Percentiles rank a stretch among this genome's conserved stretches.
phyloP scores from a whole-genome alignment of 2,888 invertebrate species.

The Steinernema carpocapsae region DNA sequence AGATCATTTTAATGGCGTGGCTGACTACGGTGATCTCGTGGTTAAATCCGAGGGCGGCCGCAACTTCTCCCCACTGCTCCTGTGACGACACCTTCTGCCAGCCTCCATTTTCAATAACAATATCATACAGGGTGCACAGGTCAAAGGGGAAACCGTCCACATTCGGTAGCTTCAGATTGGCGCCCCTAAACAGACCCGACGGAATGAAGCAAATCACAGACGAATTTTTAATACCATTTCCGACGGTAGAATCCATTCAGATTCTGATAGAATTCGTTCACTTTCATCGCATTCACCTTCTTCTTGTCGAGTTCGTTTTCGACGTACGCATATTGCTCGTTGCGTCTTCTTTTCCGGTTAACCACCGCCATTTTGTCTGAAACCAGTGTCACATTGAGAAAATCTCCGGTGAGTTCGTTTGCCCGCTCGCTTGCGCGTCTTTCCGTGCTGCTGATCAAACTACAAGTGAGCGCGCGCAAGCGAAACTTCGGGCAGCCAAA shows the following conservation, averaged over 20 bases:
- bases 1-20: slow-evolving; percentile 77
- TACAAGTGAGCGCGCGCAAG: slow-evolving; percentile 22
- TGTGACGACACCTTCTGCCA: slow-evolving; percentile 80
- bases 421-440: neutral
- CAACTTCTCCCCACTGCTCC: slow-evolving; percentile 65
- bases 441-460: slow-evolving; percentile 11
- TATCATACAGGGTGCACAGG: slow-evolving; percentile 85
- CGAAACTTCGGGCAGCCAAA: slow-evolving; percentile 20
- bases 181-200: slow-evolving; percentile 47
- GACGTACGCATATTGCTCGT: neutral
- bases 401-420: neutral
- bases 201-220: neutral
- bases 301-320: slow-evolving; percentile 43
- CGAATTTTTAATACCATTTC: slow-evolving; percentile 71
- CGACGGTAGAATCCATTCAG: slow-evolving; percentile 66
- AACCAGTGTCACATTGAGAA: neutral
- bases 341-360: slow-evolving; percentile 21
- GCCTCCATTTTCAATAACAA: slow-evolving; percentile 90
- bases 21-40: slow-evolving; percentile 86
- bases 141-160: slow-evolving; percentile 90
- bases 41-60: slow-evolving; percentile 73
- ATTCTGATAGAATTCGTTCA: slow-evolving; percentile 58
- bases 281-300: slow-evolving; percentile 74
- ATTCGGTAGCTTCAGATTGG: slow-evolving; percentile 75
- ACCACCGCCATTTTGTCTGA: slow-evolving; percentile 29